Conservation (phyloP, 1,140 invertebrate species). For the Hylaeus volcanicus region DNA sequence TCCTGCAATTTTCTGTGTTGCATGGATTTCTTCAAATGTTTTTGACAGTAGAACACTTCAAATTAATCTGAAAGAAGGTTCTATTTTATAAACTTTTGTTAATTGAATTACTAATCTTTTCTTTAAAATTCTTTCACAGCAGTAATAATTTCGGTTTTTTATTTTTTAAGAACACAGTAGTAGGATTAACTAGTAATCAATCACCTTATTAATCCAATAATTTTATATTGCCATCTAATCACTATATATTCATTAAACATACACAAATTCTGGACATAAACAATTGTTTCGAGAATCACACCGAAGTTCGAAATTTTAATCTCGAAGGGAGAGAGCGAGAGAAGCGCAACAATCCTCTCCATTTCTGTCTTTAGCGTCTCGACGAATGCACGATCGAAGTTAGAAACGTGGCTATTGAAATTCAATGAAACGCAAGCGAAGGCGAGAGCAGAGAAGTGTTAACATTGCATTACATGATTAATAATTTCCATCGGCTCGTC, state of each 20-base stretch:
- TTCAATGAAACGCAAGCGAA: neutral
- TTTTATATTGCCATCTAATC: neutral
- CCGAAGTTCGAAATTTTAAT: neutral
- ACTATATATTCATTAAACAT: neutral
- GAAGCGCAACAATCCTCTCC: conserved; percentile 51
- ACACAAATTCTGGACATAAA: neutral
- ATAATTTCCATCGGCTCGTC: neutral
- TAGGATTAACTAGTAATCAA: too few relatives aligned
- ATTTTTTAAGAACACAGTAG: too few relatives aligned
- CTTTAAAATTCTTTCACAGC: too few relatives aligned
- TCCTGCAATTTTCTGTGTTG: too few relatives aligned
- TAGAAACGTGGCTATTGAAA: neutral
- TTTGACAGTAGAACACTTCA: too few relatives aligned
- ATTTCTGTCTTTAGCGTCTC: conserved; percentile 24
- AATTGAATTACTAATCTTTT: too few relatives aligned
- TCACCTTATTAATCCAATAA: neutral
- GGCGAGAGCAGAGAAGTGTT: neutral
- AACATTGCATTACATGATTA: too few relatives aligned
- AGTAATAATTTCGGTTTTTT: too few relatives aligned
- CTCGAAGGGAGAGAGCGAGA: conserved; percentile 42
- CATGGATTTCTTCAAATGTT: too few relatives aligned
- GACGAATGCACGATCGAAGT: conserved; percentile 36
- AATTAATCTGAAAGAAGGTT: too few relatives aligned
- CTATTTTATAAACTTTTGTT: too few relatives aligned
- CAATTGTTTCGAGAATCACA: neutral